phyloP scores from a whole-genome alignment of 2,113 vertebrate species.

The Prionailurus viverrinus region DNA sequence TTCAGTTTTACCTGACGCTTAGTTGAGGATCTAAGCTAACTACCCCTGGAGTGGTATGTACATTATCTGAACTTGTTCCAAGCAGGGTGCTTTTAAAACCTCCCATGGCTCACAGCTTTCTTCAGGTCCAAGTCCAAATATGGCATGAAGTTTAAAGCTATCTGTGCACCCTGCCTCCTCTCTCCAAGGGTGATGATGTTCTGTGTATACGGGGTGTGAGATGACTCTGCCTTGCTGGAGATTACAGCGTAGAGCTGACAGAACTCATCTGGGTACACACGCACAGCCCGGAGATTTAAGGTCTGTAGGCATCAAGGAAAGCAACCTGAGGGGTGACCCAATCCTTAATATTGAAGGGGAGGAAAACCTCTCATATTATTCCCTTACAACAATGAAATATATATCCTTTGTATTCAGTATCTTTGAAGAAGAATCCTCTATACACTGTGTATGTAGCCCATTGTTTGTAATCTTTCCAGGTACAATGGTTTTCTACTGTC shows the following conservation, averaged over 20 bases:
- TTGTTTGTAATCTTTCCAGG: not conserved
- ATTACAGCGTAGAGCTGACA: not conserved
- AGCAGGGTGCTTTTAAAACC: not conserved
- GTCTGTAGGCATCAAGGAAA: not conserved
- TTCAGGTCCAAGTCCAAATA: not conserved
- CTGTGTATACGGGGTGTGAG: not conserved
- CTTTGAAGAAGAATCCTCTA: not conserved
- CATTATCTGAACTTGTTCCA: not conserved
- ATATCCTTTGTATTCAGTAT: not conserved
- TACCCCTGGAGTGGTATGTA: fast-evolving
- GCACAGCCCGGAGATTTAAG: not conserved
- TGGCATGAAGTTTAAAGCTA: not conserved
- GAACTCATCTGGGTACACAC: not conserved
- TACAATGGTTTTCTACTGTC: not conserved
- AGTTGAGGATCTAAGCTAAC: not conserved
- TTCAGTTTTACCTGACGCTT: not conserved
- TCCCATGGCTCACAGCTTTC: not conserved
- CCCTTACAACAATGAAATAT: not conserved
- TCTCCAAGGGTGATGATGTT: not conserved
- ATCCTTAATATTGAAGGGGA: not conserved
- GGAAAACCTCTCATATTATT: not conserved
- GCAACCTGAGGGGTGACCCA: not conserved
- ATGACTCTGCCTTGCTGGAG: not conserved
- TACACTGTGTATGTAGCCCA: not conserved
- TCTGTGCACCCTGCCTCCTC: too few relatives aligned